These are phyloP conservation scores for Encarsia formosa DNA, from an alignment of 2,888 invertebrate species.

Conservation along the genomic window DNA sequence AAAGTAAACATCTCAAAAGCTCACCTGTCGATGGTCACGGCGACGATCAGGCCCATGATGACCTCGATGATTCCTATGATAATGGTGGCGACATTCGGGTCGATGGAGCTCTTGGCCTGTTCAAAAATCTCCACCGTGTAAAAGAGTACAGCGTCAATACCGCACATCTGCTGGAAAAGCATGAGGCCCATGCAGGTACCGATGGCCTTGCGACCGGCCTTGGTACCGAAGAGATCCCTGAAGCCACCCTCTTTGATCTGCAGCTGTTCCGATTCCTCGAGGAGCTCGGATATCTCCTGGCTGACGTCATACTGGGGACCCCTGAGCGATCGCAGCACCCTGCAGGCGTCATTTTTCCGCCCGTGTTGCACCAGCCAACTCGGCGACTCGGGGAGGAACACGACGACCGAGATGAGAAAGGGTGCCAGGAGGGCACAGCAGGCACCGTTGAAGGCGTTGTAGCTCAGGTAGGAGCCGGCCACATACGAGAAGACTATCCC, in stretches of 20 bases:
- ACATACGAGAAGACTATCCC: conserved; percentile 54
- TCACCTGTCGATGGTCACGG: conserved; percentile 51
- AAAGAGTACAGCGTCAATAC: conserved; percentile 52
- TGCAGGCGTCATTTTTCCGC: conserved; percentile 33
- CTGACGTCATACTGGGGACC: conserved; percentile 37
- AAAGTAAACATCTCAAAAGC: too few relatives aligned
- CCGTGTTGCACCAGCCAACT: conserved; percentile 40
- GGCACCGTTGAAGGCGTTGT: conserved; percentile 49
- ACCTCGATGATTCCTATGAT: conserved; percentile 55
- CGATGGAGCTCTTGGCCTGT: conserved; percentile 47
- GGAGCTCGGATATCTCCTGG: conserved; percentile 35
- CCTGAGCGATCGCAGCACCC: conserved; percentile 33
- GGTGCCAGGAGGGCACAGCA: conserved; percentile 47
- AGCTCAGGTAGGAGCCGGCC: conserved; percentile 49
- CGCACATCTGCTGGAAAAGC: conserved; percentile 54
- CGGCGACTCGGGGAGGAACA: conserved; percentile 43
- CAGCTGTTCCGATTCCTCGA: conserved; percentile 38
- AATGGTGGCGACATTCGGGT: conserved; percentile 51
- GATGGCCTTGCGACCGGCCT: conserved; percentile 50
- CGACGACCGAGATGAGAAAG: conserved; percentile 42
- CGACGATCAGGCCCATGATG: conserved; percentile 44
- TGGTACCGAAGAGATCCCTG: conserved; percentile 39
- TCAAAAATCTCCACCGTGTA: conserved; percentile 50
- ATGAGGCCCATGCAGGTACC: conserved; percentile 53
- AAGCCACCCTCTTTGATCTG: conserved; percentile 40